Base-by-base conservation (phyloP, 2,113 vertebrate species). In the Ursus arctos region DNA sequence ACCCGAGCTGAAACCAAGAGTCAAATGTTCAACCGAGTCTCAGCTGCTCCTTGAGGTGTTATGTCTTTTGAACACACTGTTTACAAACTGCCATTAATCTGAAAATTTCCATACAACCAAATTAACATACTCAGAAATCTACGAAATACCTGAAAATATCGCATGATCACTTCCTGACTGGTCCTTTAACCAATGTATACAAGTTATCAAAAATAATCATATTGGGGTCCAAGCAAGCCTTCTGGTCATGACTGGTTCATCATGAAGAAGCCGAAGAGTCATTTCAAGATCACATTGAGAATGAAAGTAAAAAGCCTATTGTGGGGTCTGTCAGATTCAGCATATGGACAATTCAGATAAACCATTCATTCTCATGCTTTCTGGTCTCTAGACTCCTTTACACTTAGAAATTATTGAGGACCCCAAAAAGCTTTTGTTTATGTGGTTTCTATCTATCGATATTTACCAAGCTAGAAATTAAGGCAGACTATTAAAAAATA, bases 401-500 rank as follows among this genome's bases (percentile, higher is more conserved):
- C 3, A 36, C 36, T 85, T 57, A 91, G 85, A 93, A 93, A 59
- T 65, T 36, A 79, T 4, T 43, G 14, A 47, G 7, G 6, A 24
- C 6, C 31, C n/a, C n/a, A 3, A 24, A 69, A 83, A 79, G 33
- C 14, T 69, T 88, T 74, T 21, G 10, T 14, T 49, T 31, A n/a
- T 36, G 31, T 67, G 83, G 55, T 74, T 96, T 91, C 74, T 57
- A 74, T 53, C 14, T 90, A 79, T 36, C 10, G 7, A 63, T 79
- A 93, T 24, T 88, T 92, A 94, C 28, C 80, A 91, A 87, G 53
- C 93, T 80, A 94, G 69, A 96, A 90, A 92, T 79, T 74, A 88
- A 86, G 88, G 92, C 61, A 94, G 49, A 88, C 72, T 69, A 84
- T 47, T 77, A 9, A 83, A 82, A 82, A 86, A 65, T 31, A 36